Evolutionary conservation across 2,888 invertebrate genomes (phyloP).

Genomic region (Lycaena phlaeas): DNA sequence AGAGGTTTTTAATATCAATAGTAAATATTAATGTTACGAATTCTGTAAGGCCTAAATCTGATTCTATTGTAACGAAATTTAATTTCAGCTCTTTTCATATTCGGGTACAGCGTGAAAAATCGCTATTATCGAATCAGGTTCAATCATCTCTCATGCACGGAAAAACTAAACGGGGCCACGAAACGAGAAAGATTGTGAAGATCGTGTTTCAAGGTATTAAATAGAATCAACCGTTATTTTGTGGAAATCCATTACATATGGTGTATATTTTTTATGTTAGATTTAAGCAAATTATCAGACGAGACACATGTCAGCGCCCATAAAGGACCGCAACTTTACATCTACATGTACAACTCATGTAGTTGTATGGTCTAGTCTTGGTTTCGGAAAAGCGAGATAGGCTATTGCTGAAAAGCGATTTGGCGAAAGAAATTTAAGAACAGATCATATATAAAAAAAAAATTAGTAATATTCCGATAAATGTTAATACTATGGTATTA

Average conservation of each 20-base stretch:
- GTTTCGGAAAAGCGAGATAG: too few relatives aligned
- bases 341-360: too few relatives aligned
- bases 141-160: constrained; percentile 38
- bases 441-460: too few relatives aligned
- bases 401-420: too few relatives aligned
- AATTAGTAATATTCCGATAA: too few relatives aligned
- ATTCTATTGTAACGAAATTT: constrained; percentile 47
- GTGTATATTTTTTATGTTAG: too few relatives aligned
- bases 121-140: constrained; percentile 36
- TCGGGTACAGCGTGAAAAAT: constrained; percentile 42
- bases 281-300: too few relatives aligned
- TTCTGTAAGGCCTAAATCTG: constrained; percentile 30
- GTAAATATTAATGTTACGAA: constrained; percentile 12
- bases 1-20: constrained; percentile 11
- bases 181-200: constrained; percentile 11
- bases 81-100: constrained; percentile 46
- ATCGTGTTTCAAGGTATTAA: neutral
- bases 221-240: neutral
- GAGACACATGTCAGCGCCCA: too few relatives aligned
- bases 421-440: too few relatives aligned
- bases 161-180: constrained; percentile 27
- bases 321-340: too few relatives aligned
- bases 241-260: neutral
- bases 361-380: too few relatives aligned
- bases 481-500: too few relatives aligned